Evolutionary conservation across 1,140 invertebrate species (phyloP).

Genomic region (Macrosteles quadrilineatus): DNA sequence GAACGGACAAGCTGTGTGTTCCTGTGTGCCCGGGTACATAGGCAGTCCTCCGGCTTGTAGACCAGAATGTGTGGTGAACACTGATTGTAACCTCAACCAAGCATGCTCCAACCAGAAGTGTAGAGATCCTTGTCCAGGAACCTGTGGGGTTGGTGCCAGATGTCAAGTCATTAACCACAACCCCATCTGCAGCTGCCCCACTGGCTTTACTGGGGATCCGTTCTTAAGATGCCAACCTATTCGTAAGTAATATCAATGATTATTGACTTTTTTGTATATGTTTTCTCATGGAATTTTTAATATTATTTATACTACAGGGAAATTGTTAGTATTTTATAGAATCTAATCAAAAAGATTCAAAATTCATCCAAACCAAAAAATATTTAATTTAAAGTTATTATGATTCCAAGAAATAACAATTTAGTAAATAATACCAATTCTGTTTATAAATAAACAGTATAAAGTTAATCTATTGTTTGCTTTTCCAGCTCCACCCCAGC

Average conservation of each 20-base stretch:
- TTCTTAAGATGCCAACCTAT: conserved; percentile 61
- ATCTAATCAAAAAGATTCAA: conserved; percentile 70
- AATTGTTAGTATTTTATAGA: too few species aligned
- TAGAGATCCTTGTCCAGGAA: conserved; percentile 71
- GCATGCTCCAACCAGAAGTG: conserved; percentile 79
- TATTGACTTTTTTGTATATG: conserved; percentile 24
- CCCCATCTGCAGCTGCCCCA: conserved; percentile 64
- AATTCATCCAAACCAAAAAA: too few species aligned
- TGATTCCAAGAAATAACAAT: too few species aligned
- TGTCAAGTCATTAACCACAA: conserved; percentile 68
- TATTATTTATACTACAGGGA: not conserved
- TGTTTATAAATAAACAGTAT: too few species aligned
- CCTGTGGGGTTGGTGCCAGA: conserved; percentile 70
- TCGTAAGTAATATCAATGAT: conserved; percentile 46
- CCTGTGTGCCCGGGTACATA: conserved; percentile 66
- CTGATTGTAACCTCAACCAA: conserved; percentile 67
- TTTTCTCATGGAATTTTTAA: not conserved
- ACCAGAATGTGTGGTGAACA: conserved; percentile 73
- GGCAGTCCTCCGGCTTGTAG: conserved; percentile 72
- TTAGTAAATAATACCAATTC: too few species aligned
- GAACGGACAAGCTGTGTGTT: conserved; percentile 67
- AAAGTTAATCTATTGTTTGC: too few species aligned
- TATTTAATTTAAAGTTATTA: too few species aligned
- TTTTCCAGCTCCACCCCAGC: conserved; percentile 60
- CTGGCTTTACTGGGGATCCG: conserved; percentile 63